A percentile compares a stretch with the other conserved stretches of the same genome.
Conservation (phyloP, 2,888 invertebrate genomes). For the Amorpha juglandis region DNA sequence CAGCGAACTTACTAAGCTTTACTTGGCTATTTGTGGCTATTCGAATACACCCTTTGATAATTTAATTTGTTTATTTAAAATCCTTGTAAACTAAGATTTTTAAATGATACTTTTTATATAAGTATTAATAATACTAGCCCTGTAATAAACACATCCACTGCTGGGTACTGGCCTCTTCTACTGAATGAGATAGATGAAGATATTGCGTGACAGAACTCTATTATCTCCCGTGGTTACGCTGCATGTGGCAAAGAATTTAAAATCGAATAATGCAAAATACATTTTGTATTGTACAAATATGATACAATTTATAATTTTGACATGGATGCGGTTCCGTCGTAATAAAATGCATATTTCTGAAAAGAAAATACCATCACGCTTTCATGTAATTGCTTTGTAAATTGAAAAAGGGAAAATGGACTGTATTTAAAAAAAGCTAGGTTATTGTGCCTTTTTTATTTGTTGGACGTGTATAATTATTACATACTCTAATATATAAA, state of each 20-base stretch:
- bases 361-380: slow-evolving; percentile 46
- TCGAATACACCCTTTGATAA: slow-evolving; percentile 30
- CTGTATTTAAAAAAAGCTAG: slow-evolving; percentile 21
- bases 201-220: slow-evolving; percentile 51
- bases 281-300: slow-evolving; percentile 34
- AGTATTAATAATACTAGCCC: no score
- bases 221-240: slow-evolving; percentile 39
- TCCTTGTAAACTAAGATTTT: no score
- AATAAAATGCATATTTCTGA: slow-evolving; percentile 45
- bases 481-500: not conserved
- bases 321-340: slow-evolving; percentile 35
- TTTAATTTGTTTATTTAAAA: not conserved
- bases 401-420: slow-evolving; percentile 60
- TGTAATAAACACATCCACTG: no score
- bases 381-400: slow-evolving; percentile 65
- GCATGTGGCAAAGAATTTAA: slow-evolving; percentile 36
- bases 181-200: no score
- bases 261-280: slow-evolving; percentile 39
- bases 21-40: slow-evolving; percentile 40
- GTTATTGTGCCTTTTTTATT: not conserved
- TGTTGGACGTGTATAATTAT: not conserved
- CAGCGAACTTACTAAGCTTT: slow-evolving; percentile 35
- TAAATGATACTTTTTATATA: no score
- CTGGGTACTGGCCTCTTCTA: no score
- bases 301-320: slow-evolving; percentile 35